Evolutionary conservation across 1,140 invertebrate genomes (phyloP).

Genomic region (Zaprionus davidi): DNA sequence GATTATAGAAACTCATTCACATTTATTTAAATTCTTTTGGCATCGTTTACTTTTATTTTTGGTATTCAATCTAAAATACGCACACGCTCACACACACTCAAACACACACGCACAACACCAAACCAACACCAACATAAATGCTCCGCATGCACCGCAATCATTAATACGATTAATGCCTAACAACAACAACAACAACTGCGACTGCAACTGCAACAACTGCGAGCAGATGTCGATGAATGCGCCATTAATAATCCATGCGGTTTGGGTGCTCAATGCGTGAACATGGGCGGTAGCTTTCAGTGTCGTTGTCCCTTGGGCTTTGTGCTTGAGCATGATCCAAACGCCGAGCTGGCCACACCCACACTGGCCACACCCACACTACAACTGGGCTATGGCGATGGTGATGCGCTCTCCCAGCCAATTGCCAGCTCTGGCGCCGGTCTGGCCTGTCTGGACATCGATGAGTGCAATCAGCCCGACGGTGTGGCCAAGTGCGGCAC

Average conservation of each 20-base stretch:
- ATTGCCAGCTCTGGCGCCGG: constrained; percentile 65
- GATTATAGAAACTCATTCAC: constrained; percentile 32
- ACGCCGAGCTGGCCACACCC: constrained; percentile 50
- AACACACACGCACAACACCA: constrained; percentile 26
- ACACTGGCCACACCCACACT: constrained; percentile 44
- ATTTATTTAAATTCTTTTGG: constrained; percentile 56
- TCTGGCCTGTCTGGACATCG: constrained; percentile 87
- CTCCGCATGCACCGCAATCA: constrained; percentile 68
- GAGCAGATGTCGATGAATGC: constrained; percentile 94
- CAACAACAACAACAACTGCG: constrained; percentile 23
- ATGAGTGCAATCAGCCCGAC: constrained; percentile 90
- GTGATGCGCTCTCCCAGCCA: constrained; percentile 46
- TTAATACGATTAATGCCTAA: constrained; percentile 71
- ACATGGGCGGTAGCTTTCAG: constrained; percentile 89
- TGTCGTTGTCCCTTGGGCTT: constrained; percentile 91
- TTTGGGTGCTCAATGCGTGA: constrained; percentile 89
- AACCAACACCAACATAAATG: constrained; percentile 6
- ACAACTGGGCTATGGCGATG: constrained; percentile 66
- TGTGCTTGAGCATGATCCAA: constrained; percentile 74
- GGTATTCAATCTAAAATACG: constrained; percentile 51
- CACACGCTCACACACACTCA: constrained; percentile 36
- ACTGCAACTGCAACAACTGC: constrained; percentile 25
- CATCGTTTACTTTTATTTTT: constrained; percentile 42
- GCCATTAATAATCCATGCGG: constrained; percentile 90
- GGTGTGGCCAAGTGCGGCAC: constrained; percentile 89